These are phyloP conservation scores for Pseudomyrmex gracilis DNA, from an alignment of 1,140 invertebrate species.

Conservation along the genomic window DNA sequence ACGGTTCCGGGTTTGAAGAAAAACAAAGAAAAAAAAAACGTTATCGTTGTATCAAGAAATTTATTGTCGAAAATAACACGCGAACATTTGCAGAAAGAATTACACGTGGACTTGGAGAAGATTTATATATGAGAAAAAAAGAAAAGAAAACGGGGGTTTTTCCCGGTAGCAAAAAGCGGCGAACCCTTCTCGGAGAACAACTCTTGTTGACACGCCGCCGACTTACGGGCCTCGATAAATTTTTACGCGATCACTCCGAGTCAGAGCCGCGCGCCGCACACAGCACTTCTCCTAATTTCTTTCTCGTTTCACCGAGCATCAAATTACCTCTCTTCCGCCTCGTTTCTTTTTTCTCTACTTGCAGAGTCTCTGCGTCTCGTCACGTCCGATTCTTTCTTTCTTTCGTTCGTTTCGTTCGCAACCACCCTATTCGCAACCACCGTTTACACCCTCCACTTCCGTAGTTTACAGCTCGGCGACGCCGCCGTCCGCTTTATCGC, in stretches of 20 bases:
- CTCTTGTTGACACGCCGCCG: conserved; percentile 25
- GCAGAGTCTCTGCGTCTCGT: not conserved
- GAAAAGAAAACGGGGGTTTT: conserved; percentile 3
- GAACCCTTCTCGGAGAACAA: conserved; percentile 9
- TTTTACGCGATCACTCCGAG: conserved; percentile 29
- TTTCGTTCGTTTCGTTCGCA: not conserved
- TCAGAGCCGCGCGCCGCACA: not conserved
- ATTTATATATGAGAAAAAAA: not conserved
- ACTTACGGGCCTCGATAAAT: conserved; percentile 31
- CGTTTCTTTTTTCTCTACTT: not conserved
- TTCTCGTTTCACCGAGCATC: conserved; percentile 18
- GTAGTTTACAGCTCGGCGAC: conserved; percentile 17
- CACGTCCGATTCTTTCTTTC: conserved; percentile 15
- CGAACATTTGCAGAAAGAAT: not conserved
- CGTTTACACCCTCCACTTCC: conserved; percentile 17
- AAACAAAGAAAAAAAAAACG: no score
- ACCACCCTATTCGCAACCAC: conserved; percentile 18
- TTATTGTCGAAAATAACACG: no score
- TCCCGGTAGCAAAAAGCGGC: not conserved
- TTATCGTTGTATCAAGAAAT: no score
- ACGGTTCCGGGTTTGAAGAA: no score
- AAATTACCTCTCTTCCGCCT: not conserved
- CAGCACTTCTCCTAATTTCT: conserved; percentile 40
- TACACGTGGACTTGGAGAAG: not conserved
- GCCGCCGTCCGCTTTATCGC: conserved; percentile 42